Evolutionary conservation across 2,888 invertebrate species (phyloP), one percentile per base, ranked within the genome.

Genomic region (Papilio protenor): DNA sequence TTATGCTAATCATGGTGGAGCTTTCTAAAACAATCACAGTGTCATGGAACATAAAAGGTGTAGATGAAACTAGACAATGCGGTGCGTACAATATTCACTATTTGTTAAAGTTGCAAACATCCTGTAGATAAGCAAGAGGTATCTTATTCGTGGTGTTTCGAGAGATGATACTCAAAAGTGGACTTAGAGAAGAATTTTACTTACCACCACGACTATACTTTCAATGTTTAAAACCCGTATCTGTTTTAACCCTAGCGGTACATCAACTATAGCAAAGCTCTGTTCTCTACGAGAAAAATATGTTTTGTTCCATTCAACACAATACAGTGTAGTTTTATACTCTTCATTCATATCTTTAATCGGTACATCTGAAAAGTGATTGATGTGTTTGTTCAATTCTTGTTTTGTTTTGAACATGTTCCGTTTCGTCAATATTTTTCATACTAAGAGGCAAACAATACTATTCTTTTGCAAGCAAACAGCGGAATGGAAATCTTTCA

Each of bases 311-410:
- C 40, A 10, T 66, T n/a, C 64, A 66, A 40, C 2, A 66, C 40
- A 59, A 23, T n/a, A n/a, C 64, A 40, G n/a, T 3, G 27, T 27
- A 64, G 33, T 66, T 66, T 66, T 40, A 0, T 64, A 40, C 33
- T n/a, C 16, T 21, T 70, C 52, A 71, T 71, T 71, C 16, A 66
- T 40, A 66, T 40, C 18, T 66, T 40, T 40, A 40, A 66, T 66
- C 64, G 40, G 64, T n/a, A 40, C 33, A 66, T 66, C 64, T 40
- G n/a, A 64, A 64, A 64, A 64, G 27, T 64, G 64, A 64, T 64
- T 64, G 64, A 66, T 66, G 18, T 66, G 40, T 66, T 66, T 40
- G 33, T 66, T 40, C 40, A 40, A 66, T 40, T 40, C n/a, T 40
- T 66, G 18, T 40, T 66, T 66, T 40, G 40, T 66, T 18, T 66